Conservation (phyloP, 1,140 invertebrate species). For the Anastrepha ludens region DNA sequence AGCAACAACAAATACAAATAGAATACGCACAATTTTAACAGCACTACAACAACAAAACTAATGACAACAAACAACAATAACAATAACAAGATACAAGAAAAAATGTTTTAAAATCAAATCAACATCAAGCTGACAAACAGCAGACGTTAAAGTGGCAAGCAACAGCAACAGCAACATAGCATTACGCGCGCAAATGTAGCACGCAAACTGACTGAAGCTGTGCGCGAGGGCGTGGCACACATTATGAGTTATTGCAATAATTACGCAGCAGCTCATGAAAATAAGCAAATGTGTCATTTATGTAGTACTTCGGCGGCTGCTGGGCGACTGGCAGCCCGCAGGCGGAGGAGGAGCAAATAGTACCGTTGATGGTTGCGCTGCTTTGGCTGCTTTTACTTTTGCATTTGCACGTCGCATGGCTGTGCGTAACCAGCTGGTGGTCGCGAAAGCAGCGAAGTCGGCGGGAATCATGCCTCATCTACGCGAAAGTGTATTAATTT, state of each 20-base stretch:
- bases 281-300: conserved; percentile 47
- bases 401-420: neutral
- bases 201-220: conserved; percentile 25
- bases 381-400: neutral
- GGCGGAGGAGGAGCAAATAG: neutral
- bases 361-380: neutral
- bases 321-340: neutral
- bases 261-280: conserved; percentile 27
- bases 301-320: neutral
- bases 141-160: conserved; percentile 46
- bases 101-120: conserved; percentile 8
- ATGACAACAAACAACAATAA: neutral
- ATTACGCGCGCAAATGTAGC: neutral
- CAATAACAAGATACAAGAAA: no score
- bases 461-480: conserved; percentile 71
- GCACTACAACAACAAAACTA: neutral
- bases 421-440: neutral
- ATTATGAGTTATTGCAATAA: conserved; percentile 52
- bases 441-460: neutral
- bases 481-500: conserved; percentile 73
- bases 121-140: conserved; percentile 37
- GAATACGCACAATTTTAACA: neutral
- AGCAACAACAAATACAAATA: neutral
- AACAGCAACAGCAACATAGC: neutral
- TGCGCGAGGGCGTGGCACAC: conserved; percentile 43